Evolutionary conservation across 1,140 invertebrate genomes (phyloP), one percentile per base, ranked within the genome.

Genomic region (Zaprionus ghesquierei): DNA sequence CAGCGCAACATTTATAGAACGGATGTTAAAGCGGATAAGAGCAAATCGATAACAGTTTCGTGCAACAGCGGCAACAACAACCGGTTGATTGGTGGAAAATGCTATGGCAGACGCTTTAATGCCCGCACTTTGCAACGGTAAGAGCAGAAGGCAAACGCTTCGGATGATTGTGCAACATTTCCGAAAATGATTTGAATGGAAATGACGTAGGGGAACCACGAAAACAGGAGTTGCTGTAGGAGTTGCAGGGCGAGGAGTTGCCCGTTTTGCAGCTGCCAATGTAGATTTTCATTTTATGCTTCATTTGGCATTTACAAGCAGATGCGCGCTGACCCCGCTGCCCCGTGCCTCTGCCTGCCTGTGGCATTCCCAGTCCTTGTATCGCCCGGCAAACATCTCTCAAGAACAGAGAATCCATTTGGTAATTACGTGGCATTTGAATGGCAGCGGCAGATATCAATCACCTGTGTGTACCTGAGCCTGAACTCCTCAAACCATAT

Each of bases 61-160:
- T 23, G 22, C 44, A 65, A 15, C 25, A 59, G 2, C n/a, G 6
- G 6, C 35, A 38, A 38, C 5, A 15, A n/a, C 25, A 55, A 65
- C 35, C 50, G 50, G 3, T 46, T 61, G 25, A 60, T 69, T 18
- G 41, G 20, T 22, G 64, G 33, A 53, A 70, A 58, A 13, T 53
- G 29, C 23, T 38, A 38, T 51, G 10, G 41, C 27, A 56, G 49
- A 15, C 20, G 69, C 4, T 59, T 53, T 22, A 65, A 70, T 60
- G 63, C 59, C 3, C 44, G 25, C 20, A 38, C 23, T 50, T 50
- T 68, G 23, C 69, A 77, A 69, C 66, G 84, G 84, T 89, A 58
- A 87, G 77, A 5, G 15, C 2, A 31, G 23, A 5, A 6, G 27
- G 33, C 0, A 22, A n/a, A 20, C 31, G 15, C 50, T 61, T 33